phyloP scores from a whole-genome alignment of 35 echinoderm and acorn worm genomes.

The Apostichopus californicus region DNA sequence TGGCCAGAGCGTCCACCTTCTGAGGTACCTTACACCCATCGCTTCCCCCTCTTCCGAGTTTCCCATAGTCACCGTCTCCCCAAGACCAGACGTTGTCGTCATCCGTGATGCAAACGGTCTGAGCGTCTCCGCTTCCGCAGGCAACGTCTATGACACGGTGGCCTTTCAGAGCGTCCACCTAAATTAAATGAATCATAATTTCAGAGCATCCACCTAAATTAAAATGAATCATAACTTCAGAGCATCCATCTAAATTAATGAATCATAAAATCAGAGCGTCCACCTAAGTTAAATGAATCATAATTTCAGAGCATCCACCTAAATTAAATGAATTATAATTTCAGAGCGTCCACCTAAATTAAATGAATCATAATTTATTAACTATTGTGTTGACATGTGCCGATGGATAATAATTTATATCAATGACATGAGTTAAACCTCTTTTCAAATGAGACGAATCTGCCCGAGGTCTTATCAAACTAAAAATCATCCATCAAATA shows the following conservation, averaged over 20 bases:
- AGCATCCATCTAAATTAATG: no score
- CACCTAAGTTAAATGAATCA: no score
- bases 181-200: background rate
- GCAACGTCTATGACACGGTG: constrained; percentile 91
- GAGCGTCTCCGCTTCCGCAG: constrained; percentile 94
- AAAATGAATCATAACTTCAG: no score
- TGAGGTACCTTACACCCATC: constrained; percentile 96
- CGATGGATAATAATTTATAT: no score
- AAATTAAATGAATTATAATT: background rate
- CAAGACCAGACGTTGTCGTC: constrained; percentile 98
- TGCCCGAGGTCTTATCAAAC: no score
- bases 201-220: constrained; percentile 38
- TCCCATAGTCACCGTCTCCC: constrained; percentile 98
- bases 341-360: constrained; percentile 35
- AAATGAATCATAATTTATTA: background rate
- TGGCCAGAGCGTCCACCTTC: constrained; percentile 78
- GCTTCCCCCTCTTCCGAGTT: constrained; percentile 91
- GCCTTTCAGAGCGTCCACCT: constrained; percentile 83
- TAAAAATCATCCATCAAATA: no score
- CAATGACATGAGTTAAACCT: no score
- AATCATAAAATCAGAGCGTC: no score
- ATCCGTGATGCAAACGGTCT: constrained; percentile 92
- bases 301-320: constrained; percentile 86
- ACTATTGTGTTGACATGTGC: no score
- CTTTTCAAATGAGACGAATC: no score